Evolutionary conservation across 2,113 vertebrate species (phyloP), one percentile per base, ranked within the genome.

Genomic region (Peromyscus leucopus): DNA sequence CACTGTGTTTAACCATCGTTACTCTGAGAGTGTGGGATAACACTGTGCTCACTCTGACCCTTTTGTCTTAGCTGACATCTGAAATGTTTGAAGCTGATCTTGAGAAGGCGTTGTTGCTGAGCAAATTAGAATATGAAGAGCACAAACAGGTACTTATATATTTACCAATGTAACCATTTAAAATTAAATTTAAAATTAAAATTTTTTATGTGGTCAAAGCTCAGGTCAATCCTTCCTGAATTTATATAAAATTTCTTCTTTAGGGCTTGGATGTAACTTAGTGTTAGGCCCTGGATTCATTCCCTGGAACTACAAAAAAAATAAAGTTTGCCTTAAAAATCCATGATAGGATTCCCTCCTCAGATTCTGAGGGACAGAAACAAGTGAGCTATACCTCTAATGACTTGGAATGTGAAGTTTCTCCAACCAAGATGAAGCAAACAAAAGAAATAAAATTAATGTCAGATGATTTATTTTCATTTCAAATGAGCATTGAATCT

Each of bases 21-120:
- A 36, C 95, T 95, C 89, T 92, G 80, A 51, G 80, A n/a, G 0
- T 92, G 15, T 84, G 7, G 1, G 83, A 33, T 75, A 26, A 95
- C 94, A 65, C 36, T 93, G 17, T 92, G 21, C 89, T 97, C 78
- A 89, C 88, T 95, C 33, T 97, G 76, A 95, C 88, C 89, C 80
- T 93, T 97, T 92, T 55, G 79, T 97, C 97, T 90, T 94, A 99
- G 99, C 98, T 99, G 96, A 99, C 99, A 90, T 99, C 98, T 97
- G 99, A 99, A 98, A 98, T 99, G 96, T 99, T 99, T 98, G 99
- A 99, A 98, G 99, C 99, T n/a, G 99, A 99, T 98, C 98, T 99
- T 98, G 99, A 99, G 98, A 99, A 99, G 96, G 99, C 99, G n/a
- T 98, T 99, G 96, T 99, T 99, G 94, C 97, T 99, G 79, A 99